Conservation (phyloP, 2,888 invertebrate genomes). For the Euplexia lucipara region DNA sequence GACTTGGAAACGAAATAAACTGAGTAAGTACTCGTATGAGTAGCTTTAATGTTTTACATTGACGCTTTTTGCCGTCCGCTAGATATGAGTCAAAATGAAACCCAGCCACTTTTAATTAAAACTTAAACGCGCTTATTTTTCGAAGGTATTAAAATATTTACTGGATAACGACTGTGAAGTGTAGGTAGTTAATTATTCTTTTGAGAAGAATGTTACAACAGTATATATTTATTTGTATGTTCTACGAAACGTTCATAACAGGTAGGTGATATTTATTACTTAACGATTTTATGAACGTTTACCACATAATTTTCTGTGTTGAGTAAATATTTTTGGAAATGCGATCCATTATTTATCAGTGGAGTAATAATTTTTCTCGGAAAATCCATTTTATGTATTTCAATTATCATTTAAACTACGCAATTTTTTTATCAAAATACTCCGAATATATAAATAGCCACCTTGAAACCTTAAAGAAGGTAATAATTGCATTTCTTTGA, state of each 20-base stretch:
- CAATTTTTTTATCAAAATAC: neutral
- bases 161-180: constrained; percentile 11
- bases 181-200: constrained; percentile 28
- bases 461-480: neutral
- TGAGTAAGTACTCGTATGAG: constrained; percentile 10
- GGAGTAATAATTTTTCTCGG: no score
- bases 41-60: constrained; percentile 37
- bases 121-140: constrained; percentile 21
- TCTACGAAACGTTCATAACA: constrained; percentile 10
- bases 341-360: neutral
- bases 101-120: constrained; percentile 39
- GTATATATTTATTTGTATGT: constrained; percentile 5
- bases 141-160: constrained; percentile 27
- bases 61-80: constrained; percentile 19
- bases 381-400: neutral
- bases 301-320: no score
- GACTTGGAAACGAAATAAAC: constrained; percentile 31
- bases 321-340: neutral
- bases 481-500: neutral
- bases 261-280: constrained; percentile 10
- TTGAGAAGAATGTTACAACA: constrained; percentile 23
- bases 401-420: neutral
- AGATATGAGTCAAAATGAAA: constrained; percentile 23
- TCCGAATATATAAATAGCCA: no score
- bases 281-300: neutral